Conservation (phyloP, 2,797 vertebrate genomes). For the Cuniculus paca region DNA sequence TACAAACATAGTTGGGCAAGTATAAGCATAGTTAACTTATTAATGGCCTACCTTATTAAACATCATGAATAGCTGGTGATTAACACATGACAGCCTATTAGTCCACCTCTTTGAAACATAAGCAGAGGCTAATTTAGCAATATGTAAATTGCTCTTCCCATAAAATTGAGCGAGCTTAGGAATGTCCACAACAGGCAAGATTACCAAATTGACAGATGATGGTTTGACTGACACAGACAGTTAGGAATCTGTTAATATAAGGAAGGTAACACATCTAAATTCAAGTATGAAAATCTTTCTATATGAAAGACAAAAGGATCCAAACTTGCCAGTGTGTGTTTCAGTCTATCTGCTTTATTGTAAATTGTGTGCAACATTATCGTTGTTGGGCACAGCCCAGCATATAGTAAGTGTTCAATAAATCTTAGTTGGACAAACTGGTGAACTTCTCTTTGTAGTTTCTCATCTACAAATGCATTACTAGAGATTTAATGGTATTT, state of each 20-base stretch:
- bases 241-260: slow-evolving; percentile 27
- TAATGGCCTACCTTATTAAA: slow-evolving; percentile 16
- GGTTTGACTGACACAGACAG: background rate
- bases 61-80: slow-evolving; percentile 24
- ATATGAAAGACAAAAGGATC: background rate
- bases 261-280: background rate
- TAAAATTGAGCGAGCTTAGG: slow-evolving; percentile 38
- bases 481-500: slow-evolving; percentile 1
- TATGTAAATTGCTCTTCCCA: slow-evolving; percentile 51
- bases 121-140: slow-evolving; percentile 33
- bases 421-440: slow-evolving; percentile 21
- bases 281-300: slow-evolving; percentile 5
- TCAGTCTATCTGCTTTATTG: background rate
- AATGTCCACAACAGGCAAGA: background rate
- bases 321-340: background rate
- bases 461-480: slow-evolving; percentile 40
- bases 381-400: background rate
- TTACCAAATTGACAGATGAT: slow-evolving; percentile 5
- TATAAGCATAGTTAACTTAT: slow-evolving; percentile 35
- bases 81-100: slow-evolving; percentile 49
- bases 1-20: background rate
- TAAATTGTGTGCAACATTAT: background rate
- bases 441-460: background rate
- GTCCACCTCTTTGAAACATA: slow-evolving; percentile 56
- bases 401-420: background rate